These are phyloP conservation scores for Indicator maculatus DNA, from an alignment of 2,113 vertebrate genomes.

Conservation along the genomic window DNA sequence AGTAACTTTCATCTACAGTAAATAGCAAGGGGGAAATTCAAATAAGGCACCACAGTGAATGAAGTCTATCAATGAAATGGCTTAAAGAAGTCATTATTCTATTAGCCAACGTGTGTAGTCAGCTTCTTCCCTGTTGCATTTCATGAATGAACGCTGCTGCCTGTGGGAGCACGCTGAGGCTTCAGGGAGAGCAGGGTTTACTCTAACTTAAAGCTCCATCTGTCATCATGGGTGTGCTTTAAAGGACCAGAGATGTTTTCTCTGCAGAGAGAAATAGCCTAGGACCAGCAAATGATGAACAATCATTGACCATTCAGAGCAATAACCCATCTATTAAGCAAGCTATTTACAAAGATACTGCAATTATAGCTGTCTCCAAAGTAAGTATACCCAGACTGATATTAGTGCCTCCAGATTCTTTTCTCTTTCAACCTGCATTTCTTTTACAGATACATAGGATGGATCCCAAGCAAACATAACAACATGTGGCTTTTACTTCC, in stretches of 20 bases:
- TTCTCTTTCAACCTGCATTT: neutral
- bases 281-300: neutral
- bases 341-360: constrained; percentile 6
- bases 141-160: neutral
- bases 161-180: neutral
- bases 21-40: neutral
- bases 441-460: neutral
- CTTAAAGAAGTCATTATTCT: neutral
- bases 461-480: neutral
- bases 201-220: neutral
- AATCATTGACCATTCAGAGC: constrained; percentile 18
- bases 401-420: neutral
- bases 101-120: neutral
- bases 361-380: neutral
- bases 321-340: constrained; percentile 33
- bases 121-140: neutral
- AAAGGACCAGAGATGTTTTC: neutral
- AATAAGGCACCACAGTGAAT: neutral
- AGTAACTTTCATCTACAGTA: neutral
- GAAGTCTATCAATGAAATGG: neutral
- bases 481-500: neutral
- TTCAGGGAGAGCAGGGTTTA: neutral
- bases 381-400: neutral
- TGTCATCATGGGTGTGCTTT: neutral
- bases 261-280: neutral